These are phyloP conservation scores for Phocoena phocoena DNA, from an alignment of 2,113 vertebrate genomes.

Conservation along the genomic window DNA sequence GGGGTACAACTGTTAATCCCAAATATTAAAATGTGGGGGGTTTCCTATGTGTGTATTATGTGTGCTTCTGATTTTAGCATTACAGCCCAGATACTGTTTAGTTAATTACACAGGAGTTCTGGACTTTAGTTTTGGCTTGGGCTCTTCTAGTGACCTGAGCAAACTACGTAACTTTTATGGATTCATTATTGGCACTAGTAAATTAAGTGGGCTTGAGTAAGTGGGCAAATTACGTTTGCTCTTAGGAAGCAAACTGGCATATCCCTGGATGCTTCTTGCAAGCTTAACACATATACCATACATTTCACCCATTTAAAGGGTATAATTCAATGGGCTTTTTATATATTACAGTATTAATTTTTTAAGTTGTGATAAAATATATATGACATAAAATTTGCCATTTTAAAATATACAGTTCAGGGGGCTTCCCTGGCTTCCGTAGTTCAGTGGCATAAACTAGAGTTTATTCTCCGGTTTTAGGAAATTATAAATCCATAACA, in stretches of 20 bases:
- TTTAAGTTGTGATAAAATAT: background rate
- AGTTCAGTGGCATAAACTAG: background rate
- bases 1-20: background rate
- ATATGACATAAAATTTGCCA: background rate
- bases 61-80: background rate
- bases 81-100: background rate
- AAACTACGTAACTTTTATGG: background rate
- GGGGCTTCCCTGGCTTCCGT: too few species aligned
- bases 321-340: background rate
- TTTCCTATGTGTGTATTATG: background rate
- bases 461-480: background rate
- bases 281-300: background rate
- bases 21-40: background rate
- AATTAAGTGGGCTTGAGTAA: background rate
- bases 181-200: background rate
- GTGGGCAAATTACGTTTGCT: background rate
- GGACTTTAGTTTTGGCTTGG: background rate
- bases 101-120: background rate
- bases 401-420: background rate
- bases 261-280: background rate
- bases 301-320: too few species aligned
- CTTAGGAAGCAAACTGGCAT: background rate
- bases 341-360: background rate
- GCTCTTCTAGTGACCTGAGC: background rate
- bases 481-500: background rate